Evolutionary conservation across 2,797 vertebrate species (phyloP).

Genomic region (Eulemur rubriventer): DNA sequence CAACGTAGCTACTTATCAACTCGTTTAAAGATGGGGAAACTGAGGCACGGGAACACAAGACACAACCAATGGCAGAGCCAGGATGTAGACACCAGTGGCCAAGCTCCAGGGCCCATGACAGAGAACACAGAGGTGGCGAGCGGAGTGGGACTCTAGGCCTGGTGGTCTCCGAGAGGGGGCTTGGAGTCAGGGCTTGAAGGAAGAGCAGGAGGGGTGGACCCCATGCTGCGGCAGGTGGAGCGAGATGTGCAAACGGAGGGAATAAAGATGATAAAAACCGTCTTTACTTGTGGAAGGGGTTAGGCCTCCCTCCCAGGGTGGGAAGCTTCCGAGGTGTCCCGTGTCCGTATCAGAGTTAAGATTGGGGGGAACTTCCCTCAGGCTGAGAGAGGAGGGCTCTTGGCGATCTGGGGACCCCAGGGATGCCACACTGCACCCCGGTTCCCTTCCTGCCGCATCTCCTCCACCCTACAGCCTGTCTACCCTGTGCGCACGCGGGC

Average conservation of each 20-base stretch:
- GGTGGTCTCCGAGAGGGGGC: accelerated
- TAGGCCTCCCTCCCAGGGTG: no score
- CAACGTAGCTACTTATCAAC: neutral
- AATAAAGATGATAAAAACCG: neutral
- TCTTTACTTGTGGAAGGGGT: neutral
- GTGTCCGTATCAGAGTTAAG: no score
- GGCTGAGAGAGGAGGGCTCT: neutral
- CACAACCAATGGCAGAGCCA: neutral
- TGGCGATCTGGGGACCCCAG: neutral
- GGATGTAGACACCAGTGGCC: neutral
- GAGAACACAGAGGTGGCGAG: neutral
- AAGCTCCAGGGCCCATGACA: neutral
- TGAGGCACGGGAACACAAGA: neutral
- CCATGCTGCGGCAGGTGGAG: no score
- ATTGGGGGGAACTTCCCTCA: neutral
- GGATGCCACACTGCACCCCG: neutral
- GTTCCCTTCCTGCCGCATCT: neutral
- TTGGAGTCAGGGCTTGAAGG: neutral
- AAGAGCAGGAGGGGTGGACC: neutral
- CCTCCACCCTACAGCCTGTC: neutral
- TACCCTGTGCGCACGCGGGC: neutral
- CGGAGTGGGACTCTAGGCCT: neutral
- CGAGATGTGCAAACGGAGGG: neutral
- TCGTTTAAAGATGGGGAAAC: neutral
- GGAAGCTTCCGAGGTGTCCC: neutral